Base-by-base conservation (phyloP, 2,113 vertebrate genomes). In the Gorsachius goisagi region DNA sequence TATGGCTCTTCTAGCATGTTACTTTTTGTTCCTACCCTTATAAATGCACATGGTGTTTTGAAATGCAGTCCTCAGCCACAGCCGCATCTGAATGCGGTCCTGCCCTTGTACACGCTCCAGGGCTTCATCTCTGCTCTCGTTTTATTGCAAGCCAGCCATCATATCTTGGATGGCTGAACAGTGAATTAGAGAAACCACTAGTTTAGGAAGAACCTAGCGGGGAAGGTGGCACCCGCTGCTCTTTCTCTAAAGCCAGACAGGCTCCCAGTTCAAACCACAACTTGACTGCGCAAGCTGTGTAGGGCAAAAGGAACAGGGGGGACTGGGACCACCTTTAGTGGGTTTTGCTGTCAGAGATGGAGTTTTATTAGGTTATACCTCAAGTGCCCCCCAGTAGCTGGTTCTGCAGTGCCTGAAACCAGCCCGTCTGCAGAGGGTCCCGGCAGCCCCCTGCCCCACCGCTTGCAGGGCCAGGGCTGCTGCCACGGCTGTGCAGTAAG, bases 331-430 rank as follows among this genome's bases (percentile, higher is more conserved):
- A 20, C 17, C 58, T 47, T 1, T 2, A 2, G 12, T 6, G 11
- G 47, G 47, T 15, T 55, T 37, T 60, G 83, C n/a, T 30, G 22
- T 11, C 39, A 18, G 58, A 24, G 62, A 33, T 2, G 4, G 9
- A 6, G 9, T 27, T 41, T 35, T 2, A 0, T 2, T 35, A 22
- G 7, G 17, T 37, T 12, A 8, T 7, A 44, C 2, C 5, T 35
- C 35, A 9, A 10, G 53, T 44, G 20, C 15, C 64, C 15, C 9
- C 53, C 39, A 6, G 60, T 2, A 9, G 50, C 33, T 19, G 33
- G 18, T 6, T 30, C 59, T 49, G 59, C 59, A 26, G 7, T 1
- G 47, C 8, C 49, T 10, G 33, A 22, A 39, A 5, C 13, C 53
- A 47, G 41, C 26, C 1, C 2, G 5, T n/a, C 17, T 22, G 28